Evolutionary conservation across 2,888 invertebrate genomes (phyloP).

Genomic region (Metacarcinus magister): DNA sequence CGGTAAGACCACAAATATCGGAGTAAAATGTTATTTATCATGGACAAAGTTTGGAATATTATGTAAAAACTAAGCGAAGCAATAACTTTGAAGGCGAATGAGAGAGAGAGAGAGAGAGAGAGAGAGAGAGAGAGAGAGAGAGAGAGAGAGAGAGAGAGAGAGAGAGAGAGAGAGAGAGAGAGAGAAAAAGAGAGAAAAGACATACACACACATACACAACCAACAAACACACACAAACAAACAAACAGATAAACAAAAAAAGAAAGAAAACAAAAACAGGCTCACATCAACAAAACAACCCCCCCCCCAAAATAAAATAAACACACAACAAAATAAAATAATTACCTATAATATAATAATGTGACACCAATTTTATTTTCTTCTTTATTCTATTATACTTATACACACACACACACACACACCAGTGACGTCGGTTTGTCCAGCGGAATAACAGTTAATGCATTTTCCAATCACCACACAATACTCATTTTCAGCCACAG

Average conservation of each 20-base stretch:
- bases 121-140: slow-evolving; percentile 26
- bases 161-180: slow-evolving; percentile 26
- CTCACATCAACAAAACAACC: not conserved
- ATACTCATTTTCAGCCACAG: not conserved
- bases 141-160: slow-evolving; percentile 26
- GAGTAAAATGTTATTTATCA: not conserved
- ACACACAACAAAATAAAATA: too few relatives aligned
- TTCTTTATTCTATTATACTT: not conserved
- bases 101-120: slow-evolving; percentile 26
- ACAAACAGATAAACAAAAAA: not conserved
- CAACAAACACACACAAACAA: not conserved
- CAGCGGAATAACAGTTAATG: not conserved
- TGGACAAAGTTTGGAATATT: not conserved
- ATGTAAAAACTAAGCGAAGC: not conserved
- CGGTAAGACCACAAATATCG: not conserved
- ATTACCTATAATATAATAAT: not conserved
- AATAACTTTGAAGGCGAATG: not conserved
- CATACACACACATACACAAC: not conserved
- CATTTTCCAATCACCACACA: not conserved
- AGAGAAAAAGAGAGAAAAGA: not conserved
- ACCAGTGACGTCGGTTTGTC: not conserved
- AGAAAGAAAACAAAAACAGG: not conserved
- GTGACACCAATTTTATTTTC: not conserved
- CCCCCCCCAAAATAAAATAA: too few relatives aligned
- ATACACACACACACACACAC: too few relatives aligned